Conservation (phyloP, 2,113 vertebrate genomes). For the Ammodytes marinus region DNA sequence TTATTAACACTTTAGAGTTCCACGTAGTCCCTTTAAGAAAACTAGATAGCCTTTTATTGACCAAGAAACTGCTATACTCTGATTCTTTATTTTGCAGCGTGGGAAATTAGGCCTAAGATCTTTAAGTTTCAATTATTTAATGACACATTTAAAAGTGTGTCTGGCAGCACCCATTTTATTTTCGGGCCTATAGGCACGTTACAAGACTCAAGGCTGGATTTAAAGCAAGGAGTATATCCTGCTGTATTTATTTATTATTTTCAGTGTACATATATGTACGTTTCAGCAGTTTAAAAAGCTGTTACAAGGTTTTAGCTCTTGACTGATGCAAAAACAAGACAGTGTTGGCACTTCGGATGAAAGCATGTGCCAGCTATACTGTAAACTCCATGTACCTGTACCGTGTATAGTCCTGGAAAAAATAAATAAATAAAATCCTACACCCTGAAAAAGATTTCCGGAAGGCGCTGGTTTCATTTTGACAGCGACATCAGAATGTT, state of each 20-base stretch:
- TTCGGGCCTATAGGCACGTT: no score
- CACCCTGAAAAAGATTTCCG: constrained; percentile 43
- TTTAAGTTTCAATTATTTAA: no score
- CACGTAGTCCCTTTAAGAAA: no score
- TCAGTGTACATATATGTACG: constrained; percentile 31
- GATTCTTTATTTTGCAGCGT: no score
- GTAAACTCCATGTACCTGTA: constrained; percentile 23
- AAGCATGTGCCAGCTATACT: constrained; percentile 54
- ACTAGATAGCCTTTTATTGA: no score
- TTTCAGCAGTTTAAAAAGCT: constrained; percentile 15
- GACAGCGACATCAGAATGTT: constrained; percentile 54
- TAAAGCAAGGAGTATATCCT: neutral
- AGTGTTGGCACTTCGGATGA: constrained; percentile 54
- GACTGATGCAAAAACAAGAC: constrained; percentile 62
- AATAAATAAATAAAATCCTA: constrained; percentile 38
- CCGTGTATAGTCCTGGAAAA: constrained; percentile 27
- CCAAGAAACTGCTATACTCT: no score
- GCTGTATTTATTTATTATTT: constrained; percentile 24
- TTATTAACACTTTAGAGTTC: no score
- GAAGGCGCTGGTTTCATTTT: constrained; percentile 50
- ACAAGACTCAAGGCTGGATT: neutral
- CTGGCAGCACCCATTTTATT: no score
- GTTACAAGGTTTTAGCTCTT: constrained; percentile 33
- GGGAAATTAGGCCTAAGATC: no score
- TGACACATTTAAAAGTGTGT: no score